Conservation (phyloP, 2,888 invertebrate species). For the Lamproptera curius region DNA sequence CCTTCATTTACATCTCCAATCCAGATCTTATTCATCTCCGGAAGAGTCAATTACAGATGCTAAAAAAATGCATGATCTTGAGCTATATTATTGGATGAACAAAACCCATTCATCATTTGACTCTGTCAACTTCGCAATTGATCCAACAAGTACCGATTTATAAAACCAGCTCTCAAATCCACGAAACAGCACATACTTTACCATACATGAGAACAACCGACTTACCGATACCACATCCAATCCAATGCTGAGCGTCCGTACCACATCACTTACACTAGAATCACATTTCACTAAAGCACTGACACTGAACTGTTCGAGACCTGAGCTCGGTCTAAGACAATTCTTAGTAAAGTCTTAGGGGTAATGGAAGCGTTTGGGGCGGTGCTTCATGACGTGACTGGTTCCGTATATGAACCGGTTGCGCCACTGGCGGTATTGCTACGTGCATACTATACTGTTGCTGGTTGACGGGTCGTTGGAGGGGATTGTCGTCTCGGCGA, state of each 20-base stretch:
- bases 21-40: no score
- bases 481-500: conserved; percentile 32
- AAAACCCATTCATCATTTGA: no score
- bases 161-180: conserved; percentile 1
- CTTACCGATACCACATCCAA: conserved; percentile 11
- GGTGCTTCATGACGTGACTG: conserved; percentile 38
- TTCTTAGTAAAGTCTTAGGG: no score
- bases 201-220: neutral
- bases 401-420: conserved; percentile 63
- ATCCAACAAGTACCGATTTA: neutral
- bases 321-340: no score
- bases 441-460: conserved; percentile 62
- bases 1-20: no score
- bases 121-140: no score
- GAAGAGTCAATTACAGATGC: no score
- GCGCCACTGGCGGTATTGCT: conserved; percentile 68
- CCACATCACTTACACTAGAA: conserved; percentile 18
- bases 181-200: neutral
- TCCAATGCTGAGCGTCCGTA: neutral
- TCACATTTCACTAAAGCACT: conserved; percentile 17
- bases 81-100: no score
- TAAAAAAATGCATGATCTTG: no score
- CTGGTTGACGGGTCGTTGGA: conserved; percentile 46
- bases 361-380: conserved; percentile 42
- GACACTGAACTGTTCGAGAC: no score